Percentiles rank a stretch among this genome's conserved stretches.
Conservation (phyloP, 2,797 vertebrate genomes). For the Oreochromis mossambicus region DNA sequence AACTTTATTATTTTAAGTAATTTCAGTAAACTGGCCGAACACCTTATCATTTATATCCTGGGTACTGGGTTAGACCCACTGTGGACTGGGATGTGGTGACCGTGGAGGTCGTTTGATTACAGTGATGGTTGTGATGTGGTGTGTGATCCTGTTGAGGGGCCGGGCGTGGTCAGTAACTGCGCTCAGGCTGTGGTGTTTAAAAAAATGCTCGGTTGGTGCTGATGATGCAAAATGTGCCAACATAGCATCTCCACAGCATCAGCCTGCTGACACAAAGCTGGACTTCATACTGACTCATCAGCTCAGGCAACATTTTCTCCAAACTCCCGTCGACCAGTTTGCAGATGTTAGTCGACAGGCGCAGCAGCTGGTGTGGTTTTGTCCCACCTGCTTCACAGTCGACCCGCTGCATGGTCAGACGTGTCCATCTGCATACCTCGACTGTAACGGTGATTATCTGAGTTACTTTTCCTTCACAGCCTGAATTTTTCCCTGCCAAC, state of each 20-base stretch:
- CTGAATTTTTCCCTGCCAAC: rapidly evolving
- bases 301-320: no score
- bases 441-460: background rate
- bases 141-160: background rate
- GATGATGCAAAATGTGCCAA: background rate
- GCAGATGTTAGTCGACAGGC: no score
- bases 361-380: background rate
- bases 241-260: rapidly evolving
- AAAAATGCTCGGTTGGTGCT: background rate
- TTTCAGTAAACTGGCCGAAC: rapidly evolving
- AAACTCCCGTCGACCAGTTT: no score
- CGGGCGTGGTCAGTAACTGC: background rate
- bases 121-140: rapidly evolving
- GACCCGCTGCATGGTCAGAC: background rate
- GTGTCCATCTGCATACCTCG: rapidly evolving
- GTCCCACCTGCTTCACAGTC: background rate
- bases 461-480: background rate
- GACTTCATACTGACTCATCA: no score
- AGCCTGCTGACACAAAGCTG: background rate
- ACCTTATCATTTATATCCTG: background rate
- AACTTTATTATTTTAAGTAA: background rate
- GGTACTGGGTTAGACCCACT: background rate
- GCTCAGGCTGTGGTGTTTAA: background rate
- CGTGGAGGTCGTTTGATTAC: rapidly evolving
- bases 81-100: background rate